These are phyloP conservation scores for Drosophila melanosoma DNA, from an alignment of 2,888 invertebrate genomes.

Conservation along the genomic window DNA sequence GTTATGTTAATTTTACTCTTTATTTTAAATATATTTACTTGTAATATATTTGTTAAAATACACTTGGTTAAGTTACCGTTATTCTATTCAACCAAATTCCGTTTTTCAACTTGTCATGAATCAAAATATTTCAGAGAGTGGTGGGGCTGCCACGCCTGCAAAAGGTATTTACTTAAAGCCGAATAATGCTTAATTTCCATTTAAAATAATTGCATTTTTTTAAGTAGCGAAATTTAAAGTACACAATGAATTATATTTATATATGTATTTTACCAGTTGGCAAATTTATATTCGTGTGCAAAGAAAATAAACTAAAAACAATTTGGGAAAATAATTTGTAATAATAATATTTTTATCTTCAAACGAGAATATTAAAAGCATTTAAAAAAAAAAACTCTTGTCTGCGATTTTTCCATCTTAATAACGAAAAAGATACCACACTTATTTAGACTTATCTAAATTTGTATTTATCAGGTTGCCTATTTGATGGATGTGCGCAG, in stretches of 20 bases:
- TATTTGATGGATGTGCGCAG: constrained; percentile 60
- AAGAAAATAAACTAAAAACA: neutral
- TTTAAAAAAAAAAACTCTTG: neutral
- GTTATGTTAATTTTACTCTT: neutral
- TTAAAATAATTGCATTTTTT: neutral
- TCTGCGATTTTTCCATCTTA: neutral
- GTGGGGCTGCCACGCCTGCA: neutral
- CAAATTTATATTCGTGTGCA: neutral
- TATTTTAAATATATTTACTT: neutral
- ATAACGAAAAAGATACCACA: neutral
- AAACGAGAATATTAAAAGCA: neutral
- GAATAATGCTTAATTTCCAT: neutral
- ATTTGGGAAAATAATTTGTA: neutral
- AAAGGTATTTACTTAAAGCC: neutral
- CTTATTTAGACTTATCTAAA: too few species aligned
- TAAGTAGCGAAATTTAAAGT: neutral
- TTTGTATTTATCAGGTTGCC: constrained; percentile 19
- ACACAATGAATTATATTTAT: neutral
- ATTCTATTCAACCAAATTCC: neutral
- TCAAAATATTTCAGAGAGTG: neutral
- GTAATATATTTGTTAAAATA: neutral
- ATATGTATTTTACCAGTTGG: neutral
- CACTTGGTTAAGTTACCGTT: neutral
- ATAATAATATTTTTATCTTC: neutral
- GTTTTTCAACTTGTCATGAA: neutral